A percentile compares a stretch with the other conserved stretches of the same genome.
Conservation (phyloP, 2,888 invertebrate genomes). For the Lochmaea capreae region DNA sequence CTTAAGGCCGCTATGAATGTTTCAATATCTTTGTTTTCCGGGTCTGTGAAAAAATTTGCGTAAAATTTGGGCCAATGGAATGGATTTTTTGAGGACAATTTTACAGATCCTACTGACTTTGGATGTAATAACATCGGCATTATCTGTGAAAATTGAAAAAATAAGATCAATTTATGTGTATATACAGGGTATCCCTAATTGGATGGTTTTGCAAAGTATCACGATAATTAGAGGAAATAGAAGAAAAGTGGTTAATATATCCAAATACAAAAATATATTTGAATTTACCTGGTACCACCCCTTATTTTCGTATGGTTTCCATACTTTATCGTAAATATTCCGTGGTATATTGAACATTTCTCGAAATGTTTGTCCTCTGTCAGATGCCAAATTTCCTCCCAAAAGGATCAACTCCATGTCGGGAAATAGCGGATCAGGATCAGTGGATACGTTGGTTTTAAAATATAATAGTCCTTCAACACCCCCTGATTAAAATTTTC, state of each 20-base stretch:
- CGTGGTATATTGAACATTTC: slow-evolving; percentile 69
- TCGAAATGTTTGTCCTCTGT: slow-evolving; percentile 54
- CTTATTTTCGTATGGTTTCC: slow-evolving; percentile 67
- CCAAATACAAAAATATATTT: too few relatives aligned
- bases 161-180: not conserved
- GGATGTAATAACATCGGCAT: slow-evolving; percentile 80
- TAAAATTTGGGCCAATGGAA: slow-evolving; percentile 77
- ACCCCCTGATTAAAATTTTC: slow-evolving; percentile 63
- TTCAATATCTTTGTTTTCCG: slow-evolving; percentile 67
- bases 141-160: slow-evolving; percentile 55
- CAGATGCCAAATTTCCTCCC: slow-evolving; percentile 65
- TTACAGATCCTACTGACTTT: slow-evolving; percentile 75
- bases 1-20: slow-evolving; percentile 64
- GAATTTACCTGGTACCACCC: slow-evolving; percentile 51
- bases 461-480: slow-evolving; percentile 72
- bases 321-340: slow-evolving; percentile 69
- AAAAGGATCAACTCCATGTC: slow-evolving; percentile 79
- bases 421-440: slow-evolving; percentile 69
- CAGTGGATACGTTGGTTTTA: slow-evolving; percentile 70
- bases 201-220: too few relatives aligned
- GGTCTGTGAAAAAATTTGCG: slow-evolving; percentile 82
- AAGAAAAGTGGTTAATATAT: too few relatives aligned
- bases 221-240: too few relatives aligned
- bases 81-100: slow-evolving; percentile 78
- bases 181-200: not conserved